A percentile compares a stretch with the other conserved stretches of the same genome.
These are phyloP conservation scores for Acanthopleura granulata DNA, from an alignment of 2,888 invertebrate species.

Conservation along the genomic window DNA sequence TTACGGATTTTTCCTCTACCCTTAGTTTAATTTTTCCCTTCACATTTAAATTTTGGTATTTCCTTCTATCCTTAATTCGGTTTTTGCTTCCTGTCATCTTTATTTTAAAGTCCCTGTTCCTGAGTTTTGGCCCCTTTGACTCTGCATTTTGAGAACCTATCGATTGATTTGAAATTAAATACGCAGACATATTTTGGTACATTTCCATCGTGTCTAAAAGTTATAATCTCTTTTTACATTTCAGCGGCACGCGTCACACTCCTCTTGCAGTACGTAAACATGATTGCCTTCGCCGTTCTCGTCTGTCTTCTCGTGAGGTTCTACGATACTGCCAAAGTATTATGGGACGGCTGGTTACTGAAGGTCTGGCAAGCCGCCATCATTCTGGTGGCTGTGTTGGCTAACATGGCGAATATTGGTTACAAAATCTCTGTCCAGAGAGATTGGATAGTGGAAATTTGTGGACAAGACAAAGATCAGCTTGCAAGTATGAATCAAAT, in stretches of 20 bases:
- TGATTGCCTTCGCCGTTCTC: neutral
- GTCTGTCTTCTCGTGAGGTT: neutral
- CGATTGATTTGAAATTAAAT: no score
- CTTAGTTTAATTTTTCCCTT: no score
- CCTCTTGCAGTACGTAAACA: neutral
- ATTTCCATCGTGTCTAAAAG: neutral
- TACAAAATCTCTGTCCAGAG: slow-evolving; percentile 55
- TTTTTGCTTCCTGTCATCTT: no score
- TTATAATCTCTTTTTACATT: neutral
- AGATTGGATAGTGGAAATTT: slow-evolving; percentile 69
- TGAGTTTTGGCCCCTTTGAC: no score
- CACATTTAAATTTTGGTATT: no score
- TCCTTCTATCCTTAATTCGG: no score
- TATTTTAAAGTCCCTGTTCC: no score
- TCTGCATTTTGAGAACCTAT: no score
- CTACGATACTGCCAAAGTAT: slow-evolving; percentile 1
- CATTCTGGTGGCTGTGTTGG: slow-evolving; percentile 53
- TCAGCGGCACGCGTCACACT: neutral
- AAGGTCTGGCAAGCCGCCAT: neutral
- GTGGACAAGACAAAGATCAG: slow-evolving; percentile 45
- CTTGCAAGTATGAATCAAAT: slow-evolving; percentile 49
- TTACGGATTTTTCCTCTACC: no score
- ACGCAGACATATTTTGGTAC: no score
- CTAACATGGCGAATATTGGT: slow-evolving; percentile 60
- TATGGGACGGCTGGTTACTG: slow-evolving; percentile 32